Conservation (phyloP, 2,797 vertebrate species). For the Harpagifer antarcticus region DNA sequence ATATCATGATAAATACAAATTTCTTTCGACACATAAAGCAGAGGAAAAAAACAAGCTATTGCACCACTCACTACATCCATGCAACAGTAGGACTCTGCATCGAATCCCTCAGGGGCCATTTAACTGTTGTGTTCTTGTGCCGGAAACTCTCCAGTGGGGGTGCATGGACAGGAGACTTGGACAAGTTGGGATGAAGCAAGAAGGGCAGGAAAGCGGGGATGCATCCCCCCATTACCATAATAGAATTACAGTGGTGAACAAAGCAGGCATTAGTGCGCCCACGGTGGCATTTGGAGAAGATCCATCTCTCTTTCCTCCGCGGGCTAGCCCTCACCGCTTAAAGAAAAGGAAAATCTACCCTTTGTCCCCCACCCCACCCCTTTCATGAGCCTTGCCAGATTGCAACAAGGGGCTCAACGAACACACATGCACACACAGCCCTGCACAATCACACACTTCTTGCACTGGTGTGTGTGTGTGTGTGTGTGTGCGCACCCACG, state of each 20-base stretch:
- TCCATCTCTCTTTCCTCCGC: slow-evolving; percentile 73
- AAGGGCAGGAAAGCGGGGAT: slow-evolving; percentile 58
- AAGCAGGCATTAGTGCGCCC: slow-evolving; percentile 71
- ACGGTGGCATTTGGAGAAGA: slow-evolving; percentile 75
- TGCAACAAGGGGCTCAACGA: slow-evolving; percentile 46
- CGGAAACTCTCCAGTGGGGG: slow-evolving; percentile 48
- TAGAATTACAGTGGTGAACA: slow-evolving; percentile 77
- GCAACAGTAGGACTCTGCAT: slow-evolving; percentile 37
- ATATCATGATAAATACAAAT: slow-evolving; percentile 22
- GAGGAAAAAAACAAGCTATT: slow-evolving; percentile 1
- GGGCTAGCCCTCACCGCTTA: slow-evolving; percentile 44
- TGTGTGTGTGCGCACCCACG: slow-evolving; percentile 11
- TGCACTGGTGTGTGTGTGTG: slow-evolving; percentile 17
- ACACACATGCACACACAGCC: slow-evolving; percentile 37
- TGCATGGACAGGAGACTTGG: slow-evolving; percentile 36
- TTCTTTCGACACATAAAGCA: slow-evolving; percentile 17
- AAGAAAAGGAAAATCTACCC: slow-evolving; percentile 69
- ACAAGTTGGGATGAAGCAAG: slow-evolving; percentile 37
- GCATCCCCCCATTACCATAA: slow-evolving; percentile 74
- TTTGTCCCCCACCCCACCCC: slow-evolving; percentile 40
- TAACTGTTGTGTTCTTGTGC: slow-evolving; percentile 56
- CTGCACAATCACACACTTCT: slow-evolving; percentile 33
- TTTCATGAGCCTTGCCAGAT: slow-evolving; percentile 56
- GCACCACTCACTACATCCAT: slow-evolving; percentile 15
- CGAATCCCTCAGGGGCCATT: slow-evolving; percentile 54